A percentile compares a stretch with the other conserved stretches of the same genome.
phyloP scores from a whole-genome alignment of 1,140 invertebrate genomes.

The Whitmania pigra region DNA sequence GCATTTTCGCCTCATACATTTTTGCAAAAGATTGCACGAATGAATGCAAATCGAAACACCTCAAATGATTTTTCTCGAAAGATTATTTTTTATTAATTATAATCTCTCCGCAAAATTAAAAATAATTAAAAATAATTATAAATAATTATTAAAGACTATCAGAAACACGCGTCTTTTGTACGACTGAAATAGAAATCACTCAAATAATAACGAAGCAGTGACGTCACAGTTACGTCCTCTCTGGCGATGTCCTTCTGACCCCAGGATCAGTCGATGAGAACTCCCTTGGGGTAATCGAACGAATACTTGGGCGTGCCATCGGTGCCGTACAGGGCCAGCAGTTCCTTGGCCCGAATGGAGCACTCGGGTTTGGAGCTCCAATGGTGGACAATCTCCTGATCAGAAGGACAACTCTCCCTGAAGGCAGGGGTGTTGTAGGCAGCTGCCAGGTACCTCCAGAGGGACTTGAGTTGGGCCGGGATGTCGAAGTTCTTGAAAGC shows the following conservation, averaged over 20 bases:
- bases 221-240: neutral
- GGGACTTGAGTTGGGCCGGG: slow-evolving; percentile 43
- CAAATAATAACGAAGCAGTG: neutral
- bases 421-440: slow-evolving; percentile 50
- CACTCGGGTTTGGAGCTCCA: slow-evolving; percentile 48
- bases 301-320: slow-evolving; percentile 37
- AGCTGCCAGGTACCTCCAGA: slow-evolving; percentile 52
- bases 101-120: too few species aligned
- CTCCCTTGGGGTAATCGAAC: slow-evolving; percentile 34
- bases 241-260: too few species aligned
- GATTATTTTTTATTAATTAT: too few species aligned
- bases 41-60: too few species aligned
- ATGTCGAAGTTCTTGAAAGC: slow-evolving; percentile 49
- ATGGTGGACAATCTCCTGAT: slow-evolving; percentile 51
- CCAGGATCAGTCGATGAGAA: neutral
- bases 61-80: too few species aligned
- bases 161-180: too few species aligned
- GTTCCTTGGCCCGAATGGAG: slow-evolving; percentile 32
- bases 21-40: neutral
- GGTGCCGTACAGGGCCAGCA: slow-evolving; percentile 36
- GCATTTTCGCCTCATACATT: neutral
- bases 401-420: slow-evolving; percentile 51
- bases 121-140: too few species aligned
- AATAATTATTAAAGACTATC: too few species aligned
- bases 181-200: neutral